phyloP scores from a whole-genome alignment of 2,888 invertebrate genomes.

The Athalia cordata region DNA sequence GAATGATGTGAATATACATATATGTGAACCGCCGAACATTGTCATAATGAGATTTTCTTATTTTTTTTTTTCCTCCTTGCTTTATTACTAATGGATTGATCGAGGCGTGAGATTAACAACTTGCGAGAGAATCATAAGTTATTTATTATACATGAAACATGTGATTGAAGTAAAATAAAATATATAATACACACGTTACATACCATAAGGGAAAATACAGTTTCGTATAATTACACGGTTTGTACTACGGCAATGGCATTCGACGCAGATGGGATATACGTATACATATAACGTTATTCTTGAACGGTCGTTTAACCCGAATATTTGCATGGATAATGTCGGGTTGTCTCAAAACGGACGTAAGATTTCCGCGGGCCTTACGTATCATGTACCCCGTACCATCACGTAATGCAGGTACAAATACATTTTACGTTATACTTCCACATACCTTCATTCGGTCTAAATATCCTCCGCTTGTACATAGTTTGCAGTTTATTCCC shows the following conservation, averaged over 20 bases:
- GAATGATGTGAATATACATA: no score
- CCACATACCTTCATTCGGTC: no score
- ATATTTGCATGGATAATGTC: slow-evolving; percentile 47
- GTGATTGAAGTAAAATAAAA: no score
- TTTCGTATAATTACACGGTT: slow-evolving; percentile 51
- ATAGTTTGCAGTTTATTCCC: no score
- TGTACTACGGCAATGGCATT: slow-evolving; percentile 29
- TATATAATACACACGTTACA: no score
- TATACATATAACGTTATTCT: slow-evolving; percentile 33
- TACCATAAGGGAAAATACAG: slow-evolving; percentile 45
- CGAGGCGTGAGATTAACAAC: no score
- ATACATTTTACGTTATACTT: no score
- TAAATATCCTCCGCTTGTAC: no score
- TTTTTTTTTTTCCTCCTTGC: background rate
- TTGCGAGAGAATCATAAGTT: no score
- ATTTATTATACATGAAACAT: background rate
- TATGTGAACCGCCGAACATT: no score
- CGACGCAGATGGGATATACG: slow-evolving; percentile 39
- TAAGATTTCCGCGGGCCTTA: slow-evolving; percentile 41
- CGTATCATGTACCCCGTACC: background rate
- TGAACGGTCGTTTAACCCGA: slow-evolving; percentile 48
- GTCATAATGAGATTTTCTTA: no score
- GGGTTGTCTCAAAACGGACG: slow-evolving; percentile 44
- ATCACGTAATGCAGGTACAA: background rate
- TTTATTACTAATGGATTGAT: no score